These are phyloP conservation scores for Hipparchia sbordonii DNA, from an alignment of 2,888 invertebrate species.

Conservation along the genomic window DNA sequence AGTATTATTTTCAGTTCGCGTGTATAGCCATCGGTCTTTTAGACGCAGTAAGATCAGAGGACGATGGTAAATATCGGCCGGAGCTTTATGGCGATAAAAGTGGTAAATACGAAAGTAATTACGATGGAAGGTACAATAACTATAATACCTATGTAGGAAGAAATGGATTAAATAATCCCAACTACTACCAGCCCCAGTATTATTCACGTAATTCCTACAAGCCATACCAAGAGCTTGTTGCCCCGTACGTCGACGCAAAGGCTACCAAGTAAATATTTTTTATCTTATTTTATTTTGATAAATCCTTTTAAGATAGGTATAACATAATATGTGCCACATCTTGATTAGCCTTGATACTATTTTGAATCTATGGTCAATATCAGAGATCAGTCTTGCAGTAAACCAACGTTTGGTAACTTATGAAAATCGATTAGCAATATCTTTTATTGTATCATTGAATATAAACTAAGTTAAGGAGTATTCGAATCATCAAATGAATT, in stretches of 20 bases:
- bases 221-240: slow-evolving; percentile 55
- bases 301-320: no score
- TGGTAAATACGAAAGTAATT: slow-evolving; percentile 50
- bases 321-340: no score
- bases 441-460: neutral
- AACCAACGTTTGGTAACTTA: neutral
- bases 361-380: no score
- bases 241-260: slow-evolving; percentile 56
- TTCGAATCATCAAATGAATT: no score
- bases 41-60: slow-evolving; percentile 49
- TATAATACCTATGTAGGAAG: slow-evolving; percentile 49
- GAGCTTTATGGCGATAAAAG: slow-evolving; percentile 61
- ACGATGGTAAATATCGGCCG: slow-evolving; percentile 77
- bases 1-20: slow-evolving; percentile 35
- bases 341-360: no score
- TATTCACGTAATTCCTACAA: slow-evolving; percentile 47
- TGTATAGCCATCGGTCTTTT: slow-evolving; percentile 36
- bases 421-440: neutral
- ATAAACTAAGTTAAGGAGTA: neutral
- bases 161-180: slow-evolving; percentile 49
- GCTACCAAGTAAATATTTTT: slow-evolving; percentile 46
- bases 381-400: no score
- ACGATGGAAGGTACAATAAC: slow-evolving; percentile 54
- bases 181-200: slow-evolving; percentile 55
- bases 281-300: no score